Evolutionary conservation across 2,113 vertebrate species (phyloP).

Genomic region (Carassius carassius): DNA sequence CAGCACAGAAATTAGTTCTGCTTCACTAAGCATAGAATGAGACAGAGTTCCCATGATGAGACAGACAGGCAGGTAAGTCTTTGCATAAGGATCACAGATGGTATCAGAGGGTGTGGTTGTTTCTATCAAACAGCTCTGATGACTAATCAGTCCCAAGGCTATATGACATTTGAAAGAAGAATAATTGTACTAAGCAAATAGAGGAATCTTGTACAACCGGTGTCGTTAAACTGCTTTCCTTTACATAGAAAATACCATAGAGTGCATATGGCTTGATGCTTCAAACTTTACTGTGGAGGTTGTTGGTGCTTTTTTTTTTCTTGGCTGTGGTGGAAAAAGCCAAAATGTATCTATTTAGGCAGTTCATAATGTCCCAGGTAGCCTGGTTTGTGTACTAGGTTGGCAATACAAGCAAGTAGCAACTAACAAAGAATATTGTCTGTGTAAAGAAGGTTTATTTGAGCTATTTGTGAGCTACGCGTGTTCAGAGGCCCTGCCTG

Average conservation of each 20-base stretch:
- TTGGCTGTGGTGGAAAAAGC: neutral
- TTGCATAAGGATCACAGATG: slow-evolving; percentile 52
- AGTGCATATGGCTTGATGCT: neutral
- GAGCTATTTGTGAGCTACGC: neutral
- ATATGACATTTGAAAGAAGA: slow-evolving; percentile 54
- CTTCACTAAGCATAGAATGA: neutral
- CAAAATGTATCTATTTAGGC: neutral
- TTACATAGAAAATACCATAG: neutral
- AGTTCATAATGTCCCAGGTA: neutral
- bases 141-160: slow-evolving; percentile 56
- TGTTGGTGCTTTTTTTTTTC: neutral
- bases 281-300: neutral
- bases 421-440: slow-evolving; percentile 14
- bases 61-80: slow-evolving; percentile 40
- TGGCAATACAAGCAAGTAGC: neutral
- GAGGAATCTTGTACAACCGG: slow-evolving; percentile 58
- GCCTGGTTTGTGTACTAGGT: neutral
- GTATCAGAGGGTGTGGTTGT: slow-evolving; percentile 55
- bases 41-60: slow-evolving; percentile 48
- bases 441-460: slow-evolving; percentile 1
- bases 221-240: slow-evolving; percentile 19
- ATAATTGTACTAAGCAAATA: slow-evolving; percentile 52
- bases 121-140: slow-evolving; percentile 57
- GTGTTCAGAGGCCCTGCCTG: neutral
- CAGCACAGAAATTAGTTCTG: neutral